Evolutionary conservation across 2,888 invertebrate genomes (phyloP), one percentile per base, ranked within the genome.

Genomic region (Epiperipatus broadwayi): DNA sequence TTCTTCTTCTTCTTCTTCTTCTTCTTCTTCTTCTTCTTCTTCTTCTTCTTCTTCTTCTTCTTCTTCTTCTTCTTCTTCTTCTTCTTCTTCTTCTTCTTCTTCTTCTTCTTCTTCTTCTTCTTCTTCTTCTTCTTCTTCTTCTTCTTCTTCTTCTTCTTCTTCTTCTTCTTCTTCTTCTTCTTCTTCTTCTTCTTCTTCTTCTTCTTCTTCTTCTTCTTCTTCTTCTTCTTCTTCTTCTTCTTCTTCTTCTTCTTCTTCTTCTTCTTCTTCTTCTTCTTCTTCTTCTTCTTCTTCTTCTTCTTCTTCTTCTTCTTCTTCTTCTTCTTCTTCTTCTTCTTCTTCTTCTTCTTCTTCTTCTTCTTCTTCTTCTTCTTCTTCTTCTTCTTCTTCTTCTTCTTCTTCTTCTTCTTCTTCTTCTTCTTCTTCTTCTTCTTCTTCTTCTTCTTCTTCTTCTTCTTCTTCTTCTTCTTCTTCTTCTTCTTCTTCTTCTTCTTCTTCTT

Each of bases 1-100:
- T 25, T 25, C 25, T 25, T 25, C 25, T 25, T 25, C 25, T 25
- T 25, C 25, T 25, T 25, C 25, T 25, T 25, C 25, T 25, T 25
- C 25, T 25, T 25, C 25, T 25, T 25, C 25, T 25, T 25, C 25
- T 25, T 25, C 25, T 25, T 25, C 25, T 25, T 25, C 25, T 25
- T 25, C 25, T 25, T 25, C 25, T 25, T 25, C 25, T 25, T 25
- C 25, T 25, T 25, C 25, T 25, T 25, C 25, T 25, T 25, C 25
- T 25, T 25, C 25, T 25, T 25, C 25, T 25, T 25, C 25, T 25
- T 25, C 25, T 25, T 25, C 25, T 25, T 25, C 25, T 25, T 25
- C 25, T 25, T 25, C 25, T 25, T 25, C 25, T 25, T 25, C 25
- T 25, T 25, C 25, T 25, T 25, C 25, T 25, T 25, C 25, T 25